Conservation (phyloP, 2,113 vertebrate genomes). For the Morone chrysops region DNA sequence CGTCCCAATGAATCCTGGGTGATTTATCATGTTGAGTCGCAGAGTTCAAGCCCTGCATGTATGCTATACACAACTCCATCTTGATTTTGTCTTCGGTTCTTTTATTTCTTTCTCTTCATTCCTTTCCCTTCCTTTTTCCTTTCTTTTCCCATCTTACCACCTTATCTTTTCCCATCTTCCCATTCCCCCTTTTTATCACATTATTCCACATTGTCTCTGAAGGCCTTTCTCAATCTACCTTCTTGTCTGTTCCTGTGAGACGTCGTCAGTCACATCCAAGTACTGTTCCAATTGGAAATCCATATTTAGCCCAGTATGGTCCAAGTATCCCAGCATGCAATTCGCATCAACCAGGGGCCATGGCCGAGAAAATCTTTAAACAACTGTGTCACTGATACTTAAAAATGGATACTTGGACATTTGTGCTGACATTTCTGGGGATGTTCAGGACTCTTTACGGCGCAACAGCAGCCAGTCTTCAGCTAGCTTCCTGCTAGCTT, state of each 20-base stretch:
- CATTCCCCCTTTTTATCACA: not conserved
- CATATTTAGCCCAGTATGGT: not conserved
- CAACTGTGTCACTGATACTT: too few species aligned
- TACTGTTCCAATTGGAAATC: not conserved
- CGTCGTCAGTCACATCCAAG: constrained; percentile 30
- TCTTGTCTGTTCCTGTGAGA: constrained; percentile 30
- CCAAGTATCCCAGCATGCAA: constrained; percentile 4
- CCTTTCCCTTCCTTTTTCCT: not conserved
- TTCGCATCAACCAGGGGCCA: not conserved
- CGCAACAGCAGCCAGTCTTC: too few species aligned
- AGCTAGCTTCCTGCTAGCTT: too few species aligned
- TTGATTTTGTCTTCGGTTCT: not conserved
- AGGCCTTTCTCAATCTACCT: constrained; percentile 8
- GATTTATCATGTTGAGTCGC: constrained; percentile 65
- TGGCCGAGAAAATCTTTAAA: not conserved
- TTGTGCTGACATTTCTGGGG: too few species aligned
- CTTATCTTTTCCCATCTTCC: too few species aligned
- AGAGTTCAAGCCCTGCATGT: constrained; percentile 42
- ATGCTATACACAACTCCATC: constrained; percentile 34
- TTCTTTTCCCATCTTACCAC: not conserved
- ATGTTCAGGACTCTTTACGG: too few species aligned
- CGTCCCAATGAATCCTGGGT: constrained; percentile 71
- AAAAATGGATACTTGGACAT: too few species aligned
- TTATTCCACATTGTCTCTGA: constrained; percentile 4
- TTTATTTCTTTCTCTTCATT: not conserved